Evolutionary conservation across 1,140 invertebrate genomes (phyloP), one percentile per base, ranked within the genome.

Genomic region (Euglossa dilemma): DNA sequence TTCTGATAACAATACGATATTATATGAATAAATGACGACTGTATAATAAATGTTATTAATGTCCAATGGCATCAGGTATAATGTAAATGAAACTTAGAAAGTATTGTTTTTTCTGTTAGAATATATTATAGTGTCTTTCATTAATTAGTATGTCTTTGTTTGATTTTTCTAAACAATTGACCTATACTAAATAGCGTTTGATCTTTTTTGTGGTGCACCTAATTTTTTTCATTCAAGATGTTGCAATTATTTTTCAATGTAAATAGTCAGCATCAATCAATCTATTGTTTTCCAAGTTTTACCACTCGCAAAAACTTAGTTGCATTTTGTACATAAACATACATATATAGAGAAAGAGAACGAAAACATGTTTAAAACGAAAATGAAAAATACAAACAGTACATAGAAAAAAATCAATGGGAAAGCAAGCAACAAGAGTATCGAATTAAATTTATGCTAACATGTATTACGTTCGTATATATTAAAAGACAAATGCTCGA

Each of bases 401-500:
- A 69, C 45, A 47, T 71, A 64, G 6, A 45, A 67, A 45, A 72
- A 69, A 78, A 87, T 78, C 43, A 57, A 73, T 63, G 78, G 75
- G 66, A 85, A 80, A 82, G 67, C 70, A 75, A 72, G 74, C 86
- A 85, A 80, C 86, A 85, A 80, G 72, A 83, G 18, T 75, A 84
- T 72, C 25, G 50, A 66, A 87, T 76, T 63, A 88, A 73, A 77
- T 54, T 57, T 75, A 72, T 64, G 76, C 69, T 74, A 79, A 85
- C 56, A 74, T 85, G 76, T 76, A 82, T 72, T 83, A 79, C 61
- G 77, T 72, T 85, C 57, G 47, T 81, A 85, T 89, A 78, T 87
- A 85, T 87, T 87, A 83, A 85, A 88, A 87, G 72, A 88, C 85
- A 91, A 92, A 92, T 90, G 91, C 86, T 92, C 92, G 92, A 92